Evolutionary conservation across 2,888 invertebrate genomes (phyloP), one percentile per base, ranked within the genome.

Genomic region (Cecidostiba fungosa): DNA sequence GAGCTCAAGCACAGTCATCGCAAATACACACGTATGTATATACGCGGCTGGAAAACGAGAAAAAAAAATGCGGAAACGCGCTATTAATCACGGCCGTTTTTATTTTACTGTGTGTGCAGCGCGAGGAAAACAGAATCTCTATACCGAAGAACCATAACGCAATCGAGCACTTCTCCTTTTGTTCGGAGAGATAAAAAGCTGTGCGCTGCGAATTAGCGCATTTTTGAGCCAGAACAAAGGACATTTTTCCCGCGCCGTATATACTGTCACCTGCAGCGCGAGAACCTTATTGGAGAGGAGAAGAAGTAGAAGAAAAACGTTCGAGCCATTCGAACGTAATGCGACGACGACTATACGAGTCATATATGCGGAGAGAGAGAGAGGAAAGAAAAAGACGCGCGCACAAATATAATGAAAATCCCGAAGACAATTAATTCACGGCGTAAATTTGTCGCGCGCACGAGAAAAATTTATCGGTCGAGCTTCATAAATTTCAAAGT

Each of bases 401-500:
- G 54, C 19, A 26, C 19, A 26, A 32, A 59, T 6, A n/a, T 59
- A 59, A 59, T 59, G 54, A 59, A 59, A 59, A 59, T 59, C 54
- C 54, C 54, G 6, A 59, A 23, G 54, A 59, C 54, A 59, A 59
- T 59, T 59, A 59, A 59, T 59, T 59, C 23, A n/a, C 73, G 39
- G 62, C 32, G 36, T 66, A 76, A 59, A 59, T 59, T 59, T 59
- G 54, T 69, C 54, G 72, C 77, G 54, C 50, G 26, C 39, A 66
- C 69, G 74, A 82, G n/a, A n/a, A n/a, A n/a, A 82, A 79, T 82
- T 85, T 85, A 84, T 84, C 72, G 84, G 54, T 2, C 77, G 84
- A 69, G 81, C 84, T 86, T 84, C 81, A 77, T 86, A 86, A 86
- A 86, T 86, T 86, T 8, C 73, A 73, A 39, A 77, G 39, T 12